Percentiles rank a stretch among this genome's conserved stretches.
Conservation (phyloP, 1,140 invertebrate genomes). For the Papilio dardanus region DNA sequence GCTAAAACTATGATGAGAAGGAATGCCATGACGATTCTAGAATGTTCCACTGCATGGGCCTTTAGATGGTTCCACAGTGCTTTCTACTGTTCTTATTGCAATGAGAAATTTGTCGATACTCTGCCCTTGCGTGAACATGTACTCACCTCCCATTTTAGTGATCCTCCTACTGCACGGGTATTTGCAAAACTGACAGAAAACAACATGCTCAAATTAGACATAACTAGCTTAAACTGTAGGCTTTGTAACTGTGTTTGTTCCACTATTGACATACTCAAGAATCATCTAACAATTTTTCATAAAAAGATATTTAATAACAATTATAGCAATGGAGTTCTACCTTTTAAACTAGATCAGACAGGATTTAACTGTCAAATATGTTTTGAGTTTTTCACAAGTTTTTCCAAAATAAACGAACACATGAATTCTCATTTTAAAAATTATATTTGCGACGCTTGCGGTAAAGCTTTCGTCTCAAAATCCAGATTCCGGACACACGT, state of each 20-base stretch:
- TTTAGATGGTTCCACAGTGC: slow-evolving; percentile 71
- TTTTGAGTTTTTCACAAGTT: slow-evolving; percentile 52
- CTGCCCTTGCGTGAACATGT: slow-evolving; percentile 60
- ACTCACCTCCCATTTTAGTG: slow-evolving; percentile 51
- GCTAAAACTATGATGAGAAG: slow-evolving; percentile 74
- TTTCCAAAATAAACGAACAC: slow-evolving; percentile 72
- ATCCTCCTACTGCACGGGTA: slow-evolving; percentile 58
- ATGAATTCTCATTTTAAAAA: slow-evolving; percentile 76
- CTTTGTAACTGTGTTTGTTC: slow-evolving; percentile 63
- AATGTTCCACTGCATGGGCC: slow-evolving; percentile 73
- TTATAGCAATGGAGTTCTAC: slow-evolving; percentile 70
- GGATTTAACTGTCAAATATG: slow-evolving; percentile 68
- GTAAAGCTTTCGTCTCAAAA: slow-evolving; percentile 84
- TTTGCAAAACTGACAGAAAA: slow-evolving; percentile 77
- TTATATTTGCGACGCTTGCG: slow-evolving; percentile 87
- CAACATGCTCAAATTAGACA: slow-evolving; percentile 78
- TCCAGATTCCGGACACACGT: slow-evolving; percentile 82
- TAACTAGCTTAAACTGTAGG: slow-evolving; percentile 62
- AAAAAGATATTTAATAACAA: slow-evolving; percentile 51
- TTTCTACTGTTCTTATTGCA: slow-evolving; percentile 74
- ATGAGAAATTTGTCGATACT: slow-evolving; percentile 62
- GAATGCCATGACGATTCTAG: slow-evolving; percentile 68
- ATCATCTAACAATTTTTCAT: slow-evolving; percentile 58
- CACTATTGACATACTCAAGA: slow-evolving; percentile 60
- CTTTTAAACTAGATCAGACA: slow-evolving; percentile 64